A percentile compares a stretch with the other conserved stretches of the same genome.
Evolutionary conservation across 1,140 invertebrate species (phyloP).

Genomic region (Heliconius congener): DNA sequence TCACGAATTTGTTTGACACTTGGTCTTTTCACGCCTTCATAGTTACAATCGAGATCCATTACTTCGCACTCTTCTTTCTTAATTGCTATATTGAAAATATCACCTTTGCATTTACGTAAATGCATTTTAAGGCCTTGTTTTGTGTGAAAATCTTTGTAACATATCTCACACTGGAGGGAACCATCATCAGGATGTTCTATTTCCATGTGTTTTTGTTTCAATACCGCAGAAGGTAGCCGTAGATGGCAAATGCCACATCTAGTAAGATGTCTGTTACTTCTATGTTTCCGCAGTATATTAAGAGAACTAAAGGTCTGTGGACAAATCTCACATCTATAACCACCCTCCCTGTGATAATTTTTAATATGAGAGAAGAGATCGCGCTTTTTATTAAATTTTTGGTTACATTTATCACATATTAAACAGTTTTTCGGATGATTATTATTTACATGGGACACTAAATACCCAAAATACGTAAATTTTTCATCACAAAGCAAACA

Average conservation of each 20-base stretch:
- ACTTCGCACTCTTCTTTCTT: constrained; percentile 61
- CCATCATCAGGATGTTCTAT: constrained; percentile 70
- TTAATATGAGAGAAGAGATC: constrained; percentile 74
- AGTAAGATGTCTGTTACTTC: constrained; percentile 65
- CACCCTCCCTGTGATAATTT: constrained; percentile 72
- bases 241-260: constrained; percentile 64
- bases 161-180: constrained; percentile 64
- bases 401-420: constrained; percentile 68
- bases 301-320: constrained; percentile 61
- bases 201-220: constrained; percentile 71
- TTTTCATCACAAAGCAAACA: constrained; percentile 61
- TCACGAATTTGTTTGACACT: constrained; percentile 71
- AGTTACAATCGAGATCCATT: constrained; percentile 59
- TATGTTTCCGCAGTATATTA: constrained; percentile 71
- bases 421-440: constrained; percentile 70
- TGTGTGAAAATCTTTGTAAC: constrained; percentile 71
- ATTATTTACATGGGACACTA: constrained; percentile 71
- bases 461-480: constrained; percentile 70
- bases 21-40: constrained; percentile 56
- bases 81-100: constrained; percentile 46
- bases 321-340: constrained; percentile 67
- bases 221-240: constrained; percentile 61
- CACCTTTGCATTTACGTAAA: constrained; percentile 63
- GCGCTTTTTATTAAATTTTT: constrained; percentile 72
- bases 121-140: constrained; percentile 73